A percentile compares a stretch with the other conserved stretches of the same genome.
Evolutionary conservation across 1,140 invertebrate species (phyloP).

Genomic region (Elymnias hypermnestra): DNA sequence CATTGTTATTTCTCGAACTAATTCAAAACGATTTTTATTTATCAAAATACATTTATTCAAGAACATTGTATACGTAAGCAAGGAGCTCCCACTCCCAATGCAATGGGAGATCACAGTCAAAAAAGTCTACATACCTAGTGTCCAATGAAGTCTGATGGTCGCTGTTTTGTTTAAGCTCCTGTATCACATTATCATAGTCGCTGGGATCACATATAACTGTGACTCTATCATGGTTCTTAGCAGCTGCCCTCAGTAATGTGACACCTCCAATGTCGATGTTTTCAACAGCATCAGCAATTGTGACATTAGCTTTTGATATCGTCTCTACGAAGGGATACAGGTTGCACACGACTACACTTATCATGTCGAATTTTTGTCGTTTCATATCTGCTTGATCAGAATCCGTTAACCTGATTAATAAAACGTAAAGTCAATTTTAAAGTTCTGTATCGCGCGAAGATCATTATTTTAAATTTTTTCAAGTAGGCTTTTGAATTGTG

Average conservation of each 20-base stretch:
- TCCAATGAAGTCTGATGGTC: constrained; percentile 79
- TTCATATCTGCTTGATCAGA: constrained; percentile 90
- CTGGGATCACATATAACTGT: constrained; percentile 95
- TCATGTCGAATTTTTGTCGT: constrained; percentile 84
- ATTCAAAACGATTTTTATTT: constrained; percentile 2
- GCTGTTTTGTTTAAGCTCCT: constrained; percentile 79
- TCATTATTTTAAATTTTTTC: no score
- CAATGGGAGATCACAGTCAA: no score
- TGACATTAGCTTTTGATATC: constrained; percentile 88
- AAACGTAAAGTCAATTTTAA: no score
- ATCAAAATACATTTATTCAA: constrained; percentile 1
- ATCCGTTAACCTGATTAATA: constrained; percentile 77
- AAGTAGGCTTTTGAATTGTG: no score
- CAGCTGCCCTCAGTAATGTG: constrained; percentile 94
- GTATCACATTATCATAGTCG: constrained; percentile 89
- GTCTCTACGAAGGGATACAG: constrained; percentile 97
- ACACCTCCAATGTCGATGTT: constrained; percentile 99
- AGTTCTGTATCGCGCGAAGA: no score
- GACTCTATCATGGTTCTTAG: constrained; percentile 97
- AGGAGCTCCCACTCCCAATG: no score
- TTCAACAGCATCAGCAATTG: constrained; percentile 94
- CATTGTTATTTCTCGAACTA: no score
- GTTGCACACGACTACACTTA: constrained; percentile 95
- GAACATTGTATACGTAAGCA: no score
- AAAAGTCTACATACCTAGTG: constrained; percentile 79